Evolutionary conservation across 1,140 invertebrate species (phyloP).

Genomic region (Aphelenchoides besseyi): DNA sequence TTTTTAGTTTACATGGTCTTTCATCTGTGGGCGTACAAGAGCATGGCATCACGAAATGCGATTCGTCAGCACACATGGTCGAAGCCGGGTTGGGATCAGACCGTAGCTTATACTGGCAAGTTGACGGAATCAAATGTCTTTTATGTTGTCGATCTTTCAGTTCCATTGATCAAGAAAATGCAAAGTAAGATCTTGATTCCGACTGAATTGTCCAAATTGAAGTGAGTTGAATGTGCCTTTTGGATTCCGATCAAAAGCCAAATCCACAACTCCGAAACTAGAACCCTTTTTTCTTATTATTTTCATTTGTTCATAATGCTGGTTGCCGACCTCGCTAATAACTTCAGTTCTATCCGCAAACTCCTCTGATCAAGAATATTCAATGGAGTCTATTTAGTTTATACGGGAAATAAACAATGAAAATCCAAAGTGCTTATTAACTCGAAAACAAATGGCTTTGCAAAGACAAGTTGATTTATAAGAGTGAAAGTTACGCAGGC

Average conservation of each 20-base stretch:
- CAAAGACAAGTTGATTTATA: constrained; percentile 3
- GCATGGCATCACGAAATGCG: constrained; percentile 48
- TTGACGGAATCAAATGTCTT: too few species aligned
- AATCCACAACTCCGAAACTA: too few species aligned
- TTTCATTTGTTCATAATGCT: constrained; percentile 4
- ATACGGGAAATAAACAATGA: background rate
- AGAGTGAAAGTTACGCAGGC: background rate
- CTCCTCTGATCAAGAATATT: background rate
- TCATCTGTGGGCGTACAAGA: constrained; percentile 60
- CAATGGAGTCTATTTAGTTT: background rate
- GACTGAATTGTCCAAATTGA: constrained; percentile 54
- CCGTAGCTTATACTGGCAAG: constrained; percentile 62
- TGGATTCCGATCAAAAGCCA: too few species aligned
- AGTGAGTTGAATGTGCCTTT: too few species aligned
- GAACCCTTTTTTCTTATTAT: background rate
- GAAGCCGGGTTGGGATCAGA: constrained; percentile 60
- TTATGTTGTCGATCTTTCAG: too few species aligned
- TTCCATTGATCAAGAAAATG: constrained; percentile 62
- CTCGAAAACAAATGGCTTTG: too few species aligned
- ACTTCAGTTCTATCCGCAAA: background rate
- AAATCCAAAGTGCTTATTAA: background rate
- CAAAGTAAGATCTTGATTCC: constrained; percentile 60
- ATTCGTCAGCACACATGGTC: constrained; percentile 59
- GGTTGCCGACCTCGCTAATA: too few species aligned
- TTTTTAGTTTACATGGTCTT: constrained; percentile 46